Evolutionary conservation across 2,888 invertebrate genomes (phyloP).

Genomic region (Crioceris asparagi): DNA sequence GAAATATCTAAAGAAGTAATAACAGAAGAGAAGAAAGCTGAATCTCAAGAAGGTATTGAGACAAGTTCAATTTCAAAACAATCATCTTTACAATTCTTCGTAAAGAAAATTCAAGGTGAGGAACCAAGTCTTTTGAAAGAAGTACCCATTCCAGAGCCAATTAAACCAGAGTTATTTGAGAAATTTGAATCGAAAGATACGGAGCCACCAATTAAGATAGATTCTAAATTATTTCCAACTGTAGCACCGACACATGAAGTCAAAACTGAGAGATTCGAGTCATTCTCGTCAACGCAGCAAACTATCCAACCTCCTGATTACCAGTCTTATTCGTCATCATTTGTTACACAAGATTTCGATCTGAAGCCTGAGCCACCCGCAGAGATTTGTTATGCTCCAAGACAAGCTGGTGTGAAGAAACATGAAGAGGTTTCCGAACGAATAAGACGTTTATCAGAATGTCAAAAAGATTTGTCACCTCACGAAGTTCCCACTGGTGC

Average conservation of each 20-base stretch:
- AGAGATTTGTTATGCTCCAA: conserved; percentile 54
- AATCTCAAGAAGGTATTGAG: conserved; percentile 38
- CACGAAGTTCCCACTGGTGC: conserved; percentile 22
- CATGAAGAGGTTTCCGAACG: conserved; percentile 46
- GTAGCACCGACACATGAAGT: conserved; percentile 22
- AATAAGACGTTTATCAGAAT: conserved; percentile 49
- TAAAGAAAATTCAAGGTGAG: conserved; percentile 48
- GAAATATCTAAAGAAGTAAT: conserved; percentile 14
- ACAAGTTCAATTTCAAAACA: conserved; percentile 51
- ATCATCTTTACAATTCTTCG: conserved; percentile 56
- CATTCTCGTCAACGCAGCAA: conserved; percentile 12
- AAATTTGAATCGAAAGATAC: conserved; percentile 35
- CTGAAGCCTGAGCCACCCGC: conserved; percentile 60
- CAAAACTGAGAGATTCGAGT: conserved; percentile 18
- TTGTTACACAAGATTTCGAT: conserved; percentile 41
- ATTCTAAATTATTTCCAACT: conserved; percentile 26
- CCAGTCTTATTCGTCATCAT: conserved; percentile 20
- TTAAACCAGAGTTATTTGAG: conserved; percentile 36
- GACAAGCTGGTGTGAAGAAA: conserved; percentile 30
- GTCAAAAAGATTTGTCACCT: conserved; percentile 40
- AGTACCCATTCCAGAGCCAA: conserved; percentile 29
- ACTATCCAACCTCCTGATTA: conserved; percentile 13
- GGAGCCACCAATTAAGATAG: conserved; percentile 25
- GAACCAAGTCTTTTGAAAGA: conserved; percentile 38
- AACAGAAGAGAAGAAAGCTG: conserved; percentile 22